These are phyloP conservation scores for Holotrichia oblita DNA, from an alignment of 1,140 invertebrate genomes.

Conservation along the genomic window DNA sequence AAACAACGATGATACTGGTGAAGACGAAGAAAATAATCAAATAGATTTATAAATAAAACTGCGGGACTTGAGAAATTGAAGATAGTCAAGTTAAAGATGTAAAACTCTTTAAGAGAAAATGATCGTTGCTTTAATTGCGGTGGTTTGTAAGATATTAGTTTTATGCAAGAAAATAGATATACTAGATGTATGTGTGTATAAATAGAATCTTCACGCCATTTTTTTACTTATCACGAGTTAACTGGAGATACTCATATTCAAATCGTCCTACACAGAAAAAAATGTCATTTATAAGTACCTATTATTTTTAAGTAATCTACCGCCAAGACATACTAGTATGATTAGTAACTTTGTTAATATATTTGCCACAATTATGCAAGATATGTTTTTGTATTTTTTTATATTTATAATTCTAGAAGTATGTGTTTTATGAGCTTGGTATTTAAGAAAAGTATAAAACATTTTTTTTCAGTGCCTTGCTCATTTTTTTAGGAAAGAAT, in stretches of 20 bases:
- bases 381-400: constrained; percentile 55
- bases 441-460: neutral
- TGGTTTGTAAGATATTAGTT: constrained; percentile 22
- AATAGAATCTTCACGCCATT: constrained; percentile 55
- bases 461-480: constrained; percentile 15
- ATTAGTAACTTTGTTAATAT: constrained; percentile 35
- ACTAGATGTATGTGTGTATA: constrained; percentile 23
- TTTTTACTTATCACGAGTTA: constrained; percentile 51
- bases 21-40: no score
- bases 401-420: constrained; percentile 44
- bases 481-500: neutral
- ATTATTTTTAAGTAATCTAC: constrained; percentile 53
- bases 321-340: constrained; percentile 43
- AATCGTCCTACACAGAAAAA: neutral
- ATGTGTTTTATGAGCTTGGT: neutral
- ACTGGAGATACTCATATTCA: constrained; percentile 40
- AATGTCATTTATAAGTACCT: constrained; percentile 46
- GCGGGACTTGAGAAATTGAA: neutral
- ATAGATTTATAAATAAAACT: neutral
- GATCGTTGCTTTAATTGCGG: constrained; percentile 36
- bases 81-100: neutral
- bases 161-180: neutral
- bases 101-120: neutral
- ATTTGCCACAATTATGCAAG: constrained; percentile 46
- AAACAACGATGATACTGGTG: neutral